Percentiles rank a stretch among this genome's conserved stretches.
These are phyloP conservation scores for Hormaphis cornu DNA, from an alignment of 1,140 invertebrate species.

Conservation along the genomic window DNA sequence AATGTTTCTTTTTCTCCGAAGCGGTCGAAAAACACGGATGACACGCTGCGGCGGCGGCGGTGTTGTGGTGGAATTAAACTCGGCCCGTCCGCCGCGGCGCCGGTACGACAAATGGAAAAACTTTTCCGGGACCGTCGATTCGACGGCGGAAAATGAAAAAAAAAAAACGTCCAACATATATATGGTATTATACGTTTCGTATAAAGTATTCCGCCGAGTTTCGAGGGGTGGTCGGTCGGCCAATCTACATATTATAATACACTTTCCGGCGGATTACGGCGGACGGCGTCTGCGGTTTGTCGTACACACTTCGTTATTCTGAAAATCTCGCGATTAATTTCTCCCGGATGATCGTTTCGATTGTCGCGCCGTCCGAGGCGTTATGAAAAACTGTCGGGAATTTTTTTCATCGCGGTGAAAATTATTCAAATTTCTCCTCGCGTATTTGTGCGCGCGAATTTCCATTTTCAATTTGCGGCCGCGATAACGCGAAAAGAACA, in stretches of 20 bases:
- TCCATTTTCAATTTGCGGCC: constrained; percentile 1
- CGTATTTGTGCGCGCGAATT: neutral
- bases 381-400: neutral
- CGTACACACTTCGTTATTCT: too few species aligned
- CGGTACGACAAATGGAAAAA: constrained; percentile 9
- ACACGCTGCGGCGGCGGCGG: neutral
- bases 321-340: too few species aligned
- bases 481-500: neutral
- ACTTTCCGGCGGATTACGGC: too few species aligned
- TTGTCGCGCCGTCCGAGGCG: too few species aligned
- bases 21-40: too few species aligned
- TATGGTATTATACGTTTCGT: too few species aligned
- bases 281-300: too few species aligned
- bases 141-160: neutral
- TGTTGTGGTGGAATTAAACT: neutral
- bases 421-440: neutral
- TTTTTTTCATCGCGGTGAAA: constrained; percentile 2
- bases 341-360: too few species aligned
- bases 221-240: too few species aligned
- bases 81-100: neutral
- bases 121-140: neutral
- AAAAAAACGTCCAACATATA: neutral
- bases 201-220: too few species aligned
- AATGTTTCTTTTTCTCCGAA: too few species aligned
- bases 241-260: too few species aligned